Evolutionary conservation across 1,140 invertebrate genomes (phyloP).

Genomic region (Dolichoris vasculosae): DNA sequence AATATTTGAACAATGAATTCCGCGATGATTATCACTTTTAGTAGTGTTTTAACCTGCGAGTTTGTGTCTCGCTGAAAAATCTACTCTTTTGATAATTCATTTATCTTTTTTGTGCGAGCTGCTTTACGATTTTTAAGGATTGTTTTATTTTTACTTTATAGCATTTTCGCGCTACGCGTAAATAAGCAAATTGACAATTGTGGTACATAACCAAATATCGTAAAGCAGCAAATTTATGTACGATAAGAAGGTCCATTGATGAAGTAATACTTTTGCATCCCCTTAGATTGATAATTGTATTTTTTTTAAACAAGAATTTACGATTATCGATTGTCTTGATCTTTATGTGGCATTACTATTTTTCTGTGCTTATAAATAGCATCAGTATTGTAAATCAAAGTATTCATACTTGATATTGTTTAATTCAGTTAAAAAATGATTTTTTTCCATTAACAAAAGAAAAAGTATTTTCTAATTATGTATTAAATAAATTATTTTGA

Average conservation of each 20-base stretch:
- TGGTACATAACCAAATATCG: neutral
- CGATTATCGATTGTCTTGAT: slow-evolving; percentile 16
- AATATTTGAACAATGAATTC: slow-evolving; percentile 21
- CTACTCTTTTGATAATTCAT: neutral
- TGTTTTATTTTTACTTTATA: neutral
- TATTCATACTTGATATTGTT: neutral
- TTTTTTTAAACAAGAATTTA: neutral
- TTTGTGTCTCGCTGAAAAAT: neutral
- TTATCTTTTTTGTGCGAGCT: slow-evolving; percentile 4
- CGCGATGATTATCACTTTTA: neutral
- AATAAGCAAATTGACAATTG: neutral
- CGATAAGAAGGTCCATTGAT: neutral
- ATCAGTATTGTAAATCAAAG: neutral
- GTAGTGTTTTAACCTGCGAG: neutral
- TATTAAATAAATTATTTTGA: neutral
- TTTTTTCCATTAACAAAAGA: neutral
- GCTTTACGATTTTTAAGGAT: slow-evolving; percentile 16
- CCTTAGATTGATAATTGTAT: neutral
- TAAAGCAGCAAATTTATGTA: slow-evolving; percentile 13
- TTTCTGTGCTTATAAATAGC: slow-evolving; percentile 41
- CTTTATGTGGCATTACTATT: slow-evolving; percentile 10
- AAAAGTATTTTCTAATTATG: neutral
- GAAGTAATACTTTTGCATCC: slow-evolving; percentile 11
- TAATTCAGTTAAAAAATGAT: neutral
- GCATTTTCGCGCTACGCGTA: neutral